A percentile compares a stretch with the other conserved stretches of the same genome.
Evolutionary conservation across 2,113 vertebrate species (phyloP).

Genomic region (Pomatostomus ruficeps): DNA sequence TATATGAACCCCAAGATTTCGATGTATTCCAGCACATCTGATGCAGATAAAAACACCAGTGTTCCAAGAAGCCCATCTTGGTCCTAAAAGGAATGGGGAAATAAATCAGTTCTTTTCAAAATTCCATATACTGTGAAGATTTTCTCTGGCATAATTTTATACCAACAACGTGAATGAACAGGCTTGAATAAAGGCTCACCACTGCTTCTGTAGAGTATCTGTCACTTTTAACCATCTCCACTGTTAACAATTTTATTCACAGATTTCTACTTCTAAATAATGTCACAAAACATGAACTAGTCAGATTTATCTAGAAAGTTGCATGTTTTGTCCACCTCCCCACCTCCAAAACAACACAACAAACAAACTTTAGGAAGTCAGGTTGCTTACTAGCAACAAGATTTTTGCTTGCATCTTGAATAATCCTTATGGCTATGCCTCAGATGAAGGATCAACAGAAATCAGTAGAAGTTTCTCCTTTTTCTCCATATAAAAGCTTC

Average conservation of each 20-base stretch:
- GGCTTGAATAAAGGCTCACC: background rate
- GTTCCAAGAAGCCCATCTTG: conserved; percentile 98
- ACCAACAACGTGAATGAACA: background rate
- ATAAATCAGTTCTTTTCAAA: background rate
- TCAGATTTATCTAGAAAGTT: background rate
- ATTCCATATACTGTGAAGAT: background rate
- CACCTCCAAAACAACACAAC: background rate
- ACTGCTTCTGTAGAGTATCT: background rate
- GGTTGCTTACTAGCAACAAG: background rate
- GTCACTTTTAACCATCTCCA: background rate
- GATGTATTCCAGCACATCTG: conserved; percentile 97
- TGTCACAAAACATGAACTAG: background rate
- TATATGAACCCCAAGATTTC: conserved; percentile 98
- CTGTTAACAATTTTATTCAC: background rate
- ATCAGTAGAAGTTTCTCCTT: background rate
- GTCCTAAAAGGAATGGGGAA: conserved; percentile 74
- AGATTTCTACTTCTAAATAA: conserved; percentile 11
- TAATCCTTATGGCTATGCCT: background rate
- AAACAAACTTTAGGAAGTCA: background rate
- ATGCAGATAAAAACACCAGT: conserved; percentile 99
- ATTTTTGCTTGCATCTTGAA: background rate
- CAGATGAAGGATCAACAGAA: background rate
- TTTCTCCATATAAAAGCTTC: background rate
- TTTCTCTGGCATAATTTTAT: background rate
- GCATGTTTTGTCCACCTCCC: accelerated